Conservation (phyloP, 2,888 invertebrate genomes). For the Tineola bisselliella region DNA sequence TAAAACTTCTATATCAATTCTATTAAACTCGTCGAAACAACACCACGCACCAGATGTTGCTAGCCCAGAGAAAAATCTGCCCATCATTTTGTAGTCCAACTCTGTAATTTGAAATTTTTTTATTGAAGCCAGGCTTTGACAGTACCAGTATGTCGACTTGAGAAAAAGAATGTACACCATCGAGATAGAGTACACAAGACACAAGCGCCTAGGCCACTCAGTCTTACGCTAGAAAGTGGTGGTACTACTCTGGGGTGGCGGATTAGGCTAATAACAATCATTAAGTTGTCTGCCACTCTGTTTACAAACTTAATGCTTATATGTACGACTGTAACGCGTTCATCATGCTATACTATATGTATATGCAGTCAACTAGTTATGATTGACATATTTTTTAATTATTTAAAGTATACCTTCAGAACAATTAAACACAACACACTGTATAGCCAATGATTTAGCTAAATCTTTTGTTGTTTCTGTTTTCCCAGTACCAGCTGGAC, state of each 20-base stretch:
- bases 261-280: too few species aligned
- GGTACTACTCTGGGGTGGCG: too few species aligned
- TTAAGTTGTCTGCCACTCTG: too few species aligned
- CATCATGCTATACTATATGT: too few species aligned
- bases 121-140: neutral
- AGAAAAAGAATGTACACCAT: too few species aligned
- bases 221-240: too few species aligned
- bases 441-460: slow-evolving; percentile 86
- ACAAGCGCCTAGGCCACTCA: too few species aligned
- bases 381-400: too few species aligned
- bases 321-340: too few species aligned
- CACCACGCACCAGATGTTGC: slow-evolving; percentile 94
- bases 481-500: slow-evolving; percentile 87
- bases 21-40: slow-evolving; percentile 92
- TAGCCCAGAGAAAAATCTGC: slow-evolving; percentile 87
- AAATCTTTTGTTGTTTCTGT: slow-evolving; percentile 92
- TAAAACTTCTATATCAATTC: slow-evolving; percentile 89
- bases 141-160: too few species aligned
- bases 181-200: too few species aligned
- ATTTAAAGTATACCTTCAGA: slow-evolving; percentile 72
- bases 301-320: too few species aligned
- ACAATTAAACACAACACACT: slow-evolving; percentile 93
- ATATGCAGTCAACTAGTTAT: neutral
- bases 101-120: slow-evolving; percentile 29
- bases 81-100: slow-evolving; percentile 84